Evolutionary conservation across 2,113 vertebrate genomes (phyloP).

Genomic region (Neotoma lepida): DNA sequence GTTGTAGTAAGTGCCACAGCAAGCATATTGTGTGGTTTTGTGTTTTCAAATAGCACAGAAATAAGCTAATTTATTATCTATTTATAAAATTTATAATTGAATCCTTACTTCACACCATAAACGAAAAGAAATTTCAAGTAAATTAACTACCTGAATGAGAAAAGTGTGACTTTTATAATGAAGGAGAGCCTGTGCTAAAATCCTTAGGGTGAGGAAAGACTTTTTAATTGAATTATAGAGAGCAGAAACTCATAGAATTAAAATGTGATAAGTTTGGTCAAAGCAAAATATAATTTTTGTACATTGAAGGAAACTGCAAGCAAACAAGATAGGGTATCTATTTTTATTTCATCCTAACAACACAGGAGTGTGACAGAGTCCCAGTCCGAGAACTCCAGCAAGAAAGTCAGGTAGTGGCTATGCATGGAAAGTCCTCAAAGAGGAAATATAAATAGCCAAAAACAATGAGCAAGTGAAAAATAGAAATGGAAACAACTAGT

Average conservation of each 20-base stretch:
- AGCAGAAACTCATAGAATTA: background rate
- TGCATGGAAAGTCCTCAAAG: conserved; percentile 9
- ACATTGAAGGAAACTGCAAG: background rate
- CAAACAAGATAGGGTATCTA: background rate
- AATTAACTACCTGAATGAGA: conserved; percentile 1
- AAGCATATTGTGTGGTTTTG: conserved; percentile 10
- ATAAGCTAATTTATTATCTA: background rate
- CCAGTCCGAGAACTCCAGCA: background rate
- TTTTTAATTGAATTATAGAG: conserved; percentile 43
- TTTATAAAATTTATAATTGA: conserved; percentile 25
- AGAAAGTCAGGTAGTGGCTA: background rate
- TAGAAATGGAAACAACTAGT: conserved; percentile 34
- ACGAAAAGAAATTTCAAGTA: conserved; percentile 1
- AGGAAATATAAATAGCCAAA: background rate
- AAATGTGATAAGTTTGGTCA: conserved; percentile 7
- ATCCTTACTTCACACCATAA: background rate
- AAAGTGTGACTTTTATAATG: background rate
- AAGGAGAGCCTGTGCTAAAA: background rate
- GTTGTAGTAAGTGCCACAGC: background rate
- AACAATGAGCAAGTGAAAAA: background rate
- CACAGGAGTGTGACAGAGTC: background rate
- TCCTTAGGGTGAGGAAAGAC: background rate
- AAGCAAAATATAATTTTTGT: conserved; percentile 6
- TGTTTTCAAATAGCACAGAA: background rate
- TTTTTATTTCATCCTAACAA: conserved; percentile 43